A percentile compares a stretch with the other conserved stretches of the same genome.
These are phyloP conservation scores for Dreissena polymorpha DNA, from an alignment of 1,140 invertebrate species.

Conservation along the genomic window DNA sequence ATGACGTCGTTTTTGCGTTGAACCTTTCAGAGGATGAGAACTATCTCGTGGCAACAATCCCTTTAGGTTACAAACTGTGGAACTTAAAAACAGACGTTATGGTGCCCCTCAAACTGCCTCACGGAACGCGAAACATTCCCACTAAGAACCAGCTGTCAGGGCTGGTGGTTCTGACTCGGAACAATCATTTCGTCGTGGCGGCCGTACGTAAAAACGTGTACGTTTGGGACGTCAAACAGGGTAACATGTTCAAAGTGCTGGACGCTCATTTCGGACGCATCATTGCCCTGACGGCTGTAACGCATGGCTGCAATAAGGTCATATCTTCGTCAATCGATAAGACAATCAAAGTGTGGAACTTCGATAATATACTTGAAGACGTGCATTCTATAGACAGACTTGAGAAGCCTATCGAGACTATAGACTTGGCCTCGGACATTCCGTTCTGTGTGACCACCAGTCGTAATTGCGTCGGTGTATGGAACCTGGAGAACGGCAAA, in stretches of 20 bases:
- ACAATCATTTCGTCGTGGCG: conserved; percentile 95
- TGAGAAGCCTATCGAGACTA: conserved; percentile 96
- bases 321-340: conserved; percentile 98
- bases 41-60: conserved; percentile 90
- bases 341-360: conserved; percentile 99
- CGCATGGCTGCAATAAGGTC: conserved; percentile 96
- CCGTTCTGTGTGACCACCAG: conserved; percentile 75
- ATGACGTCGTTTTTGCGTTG: conserved; percentile 86
- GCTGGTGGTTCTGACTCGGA: conserved; percentile 91
- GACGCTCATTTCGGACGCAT: conserved; percentile 99
- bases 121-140: conserved; percentile 95
- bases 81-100: conserved; percentile 81
- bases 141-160: conserved; percentile 83
- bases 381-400: conserved; percentile 97
- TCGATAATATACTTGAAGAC: conserved; percentile 99
- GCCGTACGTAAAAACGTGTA: conserved; percentile 97
- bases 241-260: conserved; percentile 91
- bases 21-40: conserved; percentile 90
- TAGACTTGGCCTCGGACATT: conserved; percentile 79
- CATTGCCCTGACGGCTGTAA: conserved; percentile 89
- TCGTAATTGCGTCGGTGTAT: conserved; percentile 95
- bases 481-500: conserved; percentile 93
- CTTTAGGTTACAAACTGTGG: conserved; percentile 86
- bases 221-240: conserved; percentile 90
- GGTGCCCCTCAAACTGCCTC: conserved; percentile 87